A percentile compares a stretch with the other conserved stretches of the same genome.
Conservation (phyloP, 1,140 invertebrate genomes). For the Glossosoma conforme region DNA sequence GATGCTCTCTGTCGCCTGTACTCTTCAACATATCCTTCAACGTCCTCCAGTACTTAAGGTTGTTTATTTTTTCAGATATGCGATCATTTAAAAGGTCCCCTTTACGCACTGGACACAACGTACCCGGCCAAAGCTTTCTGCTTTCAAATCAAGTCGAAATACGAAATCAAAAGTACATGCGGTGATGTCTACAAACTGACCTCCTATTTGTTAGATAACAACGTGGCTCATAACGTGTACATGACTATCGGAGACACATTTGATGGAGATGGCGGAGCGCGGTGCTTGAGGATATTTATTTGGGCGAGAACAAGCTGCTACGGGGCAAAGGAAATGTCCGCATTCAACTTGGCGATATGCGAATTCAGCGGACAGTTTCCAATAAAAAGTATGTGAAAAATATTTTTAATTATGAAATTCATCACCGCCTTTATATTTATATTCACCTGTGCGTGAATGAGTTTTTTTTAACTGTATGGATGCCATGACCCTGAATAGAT, state of each 20-base stretch:
- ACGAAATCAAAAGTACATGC: conserved; percentile 37
- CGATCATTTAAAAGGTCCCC: conserved; percentile 43
- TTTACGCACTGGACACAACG: conserved; percentile 45
- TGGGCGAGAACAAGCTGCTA: conserved; percentile 56
- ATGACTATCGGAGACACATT: conserved; percentile 53
- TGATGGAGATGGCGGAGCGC: conserved; percentile 30
- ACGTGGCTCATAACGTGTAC: conserved; percentile 65
- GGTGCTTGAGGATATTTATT: conserved; percentile 56
- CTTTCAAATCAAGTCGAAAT: conserved; percentile 49
- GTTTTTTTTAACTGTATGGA: too few species aligned
- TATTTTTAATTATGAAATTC: too few species aligned
- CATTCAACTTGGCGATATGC: conserved; percentile 58
- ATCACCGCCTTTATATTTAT: too few species aligned
- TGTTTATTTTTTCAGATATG: conserved; percentile 51
- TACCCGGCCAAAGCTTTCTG: conserved; percentile 61
- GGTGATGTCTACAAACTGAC: conserved; percentile 47
- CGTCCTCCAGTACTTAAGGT: too few species aligned
- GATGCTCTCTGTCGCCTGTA: too few species aligned
- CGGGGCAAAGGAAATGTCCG: conserved; percentile 50
- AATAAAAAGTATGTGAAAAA: conserved; percentile 59
- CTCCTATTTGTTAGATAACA: conserved; percentile 50
- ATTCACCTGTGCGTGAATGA: too few species aligned
- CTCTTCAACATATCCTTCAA: too few species aligned
- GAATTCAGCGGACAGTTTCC: conserved; percentile 66
- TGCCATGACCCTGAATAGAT: too few species aligned